Evolutionary conservation across 2,113 vertebrate genomes (phyloP), one percentile per base, ranked within the genome.

Genomic region (Callospermophilus lateralis): DNA sequence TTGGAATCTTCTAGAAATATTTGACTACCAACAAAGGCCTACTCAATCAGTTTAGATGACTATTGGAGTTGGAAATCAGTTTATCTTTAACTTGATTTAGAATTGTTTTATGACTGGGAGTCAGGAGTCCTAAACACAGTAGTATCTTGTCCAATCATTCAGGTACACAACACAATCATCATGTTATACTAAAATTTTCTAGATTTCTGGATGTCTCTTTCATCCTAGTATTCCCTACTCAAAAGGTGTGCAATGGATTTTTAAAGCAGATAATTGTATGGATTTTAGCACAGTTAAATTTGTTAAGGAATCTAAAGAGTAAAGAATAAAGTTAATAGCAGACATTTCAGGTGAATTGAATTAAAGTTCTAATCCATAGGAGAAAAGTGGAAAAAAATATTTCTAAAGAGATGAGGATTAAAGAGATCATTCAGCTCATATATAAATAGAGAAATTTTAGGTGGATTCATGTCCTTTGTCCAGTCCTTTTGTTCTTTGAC

Each of bases 1-100:
- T 84, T 28, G 53, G 84, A 93, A 93, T 63, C 61, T 4, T 95
- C 55, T 84, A 39, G 51, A 88, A 95, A 93, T 51, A 93, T 3
- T 30, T 72, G 1, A 90, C 87, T 76, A 89, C 92, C 32, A 88
- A 48, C 63, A 78, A 78, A 88, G 17, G 1, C 20, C 26, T 79
- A 76, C 24, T 74, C n/a, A 80, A 34, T 6, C 13, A 37, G 1
- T 65, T 95, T 76, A 68, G 53, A 68, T 8, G 45, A 9, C 16
- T 76, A 80, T 91, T 39, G 83, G 32, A 45, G 91, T 80, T 22
- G 30, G 24, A 68, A 6, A 15, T 9, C 42, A 77, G 55, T 83
- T 93, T 83, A 70, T 28, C 73, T 95, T 84, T 90, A 61, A 92
- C 24, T 45, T 77, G 30, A 85, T 83, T 48, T 11, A 55, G 30